Percentiles rank a stretch among this genome's conserved stretches.
Evolutionary conservation across 2,797 vertebrate genomes (phyloP).

Genomic region (Enteromius mattozi): DNA sequence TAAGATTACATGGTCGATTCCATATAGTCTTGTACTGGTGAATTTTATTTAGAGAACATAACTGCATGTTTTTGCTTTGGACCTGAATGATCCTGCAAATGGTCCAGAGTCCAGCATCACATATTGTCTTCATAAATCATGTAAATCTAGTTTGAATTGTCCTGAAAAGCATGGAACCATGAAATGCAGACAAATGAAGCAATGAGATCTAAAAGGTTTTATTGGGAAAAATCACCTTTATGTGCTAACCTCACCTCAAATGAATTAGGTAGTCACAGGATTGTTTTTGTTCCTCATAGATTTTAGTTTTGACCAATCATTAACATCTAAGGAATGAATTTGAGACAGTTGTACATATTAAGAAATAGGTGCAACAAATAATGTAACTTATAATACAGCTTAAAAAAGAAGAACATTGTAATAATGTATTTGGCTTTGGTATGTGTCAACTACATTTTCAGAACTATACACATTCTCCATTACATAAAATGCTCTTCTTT

Average conservation of each 20-base stretch:
- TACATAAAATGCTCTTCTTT: constrained; percentile 15
- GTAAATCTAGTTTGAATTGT: neutral
- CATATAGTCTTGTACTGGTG: neutral
- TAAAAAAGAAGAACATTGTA: neutral
- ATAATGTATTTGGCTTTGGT: constrained; percentile 37
- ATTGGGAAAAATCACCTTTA: constrained; percentile 33
- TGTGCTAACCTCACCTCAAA: constrained; percentile 41
- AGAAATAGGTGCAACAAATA: neutral
- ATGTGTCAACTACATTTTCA: constrained; percentile 11
- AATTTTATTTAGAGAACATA: neutral
- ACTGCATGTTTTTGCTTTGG: neutral
- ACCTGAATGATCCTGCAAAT: neutral
- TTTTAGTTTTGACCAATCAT: constrained; percentile 2
- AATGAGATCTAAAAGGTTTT: constrained; percentile 8
- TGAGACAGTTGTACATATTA: neutral
- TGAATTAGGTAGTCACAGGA: neutral
- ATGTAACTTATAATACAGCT: constrained; percentile 13
- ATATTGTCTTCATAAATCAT: neutral
- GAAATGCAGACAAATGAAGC: neutral
- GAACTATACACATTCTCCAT: neutral
- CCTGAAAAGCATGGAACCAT: neutral
- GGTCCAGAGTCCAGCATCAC: neutral
- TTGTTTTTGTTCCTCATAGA: neutral
- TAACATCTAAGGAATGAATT: constrained; percentile 3
- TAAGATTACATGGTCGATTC: neutral